phyloP scores from a whole-genome alignment of 1,140 invertebrate species.

The Alviniconcha marisindica region DNA sequence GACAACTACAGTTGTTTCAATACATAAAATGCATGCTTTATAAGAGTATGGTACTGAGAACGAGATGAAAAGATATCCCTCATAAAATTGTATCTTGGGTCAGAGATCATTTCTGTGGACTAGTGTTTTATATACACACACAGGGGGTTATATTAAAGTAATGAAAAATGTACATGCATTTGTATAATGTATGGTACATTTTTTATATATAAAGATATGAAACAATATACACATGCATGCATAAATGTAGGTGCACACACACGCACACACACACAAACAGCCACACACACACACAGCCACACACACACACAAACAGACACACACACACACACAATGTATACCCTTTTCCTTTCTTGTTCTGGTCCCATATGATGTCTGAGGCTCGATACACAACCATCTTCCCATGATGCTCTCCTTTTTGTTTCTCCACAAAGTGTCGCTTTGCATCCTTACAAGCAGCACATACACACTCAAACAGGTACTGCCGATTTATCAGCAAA shows the following conservation, averaged over 20 bases:
- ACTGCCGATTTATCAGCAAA: neutral
- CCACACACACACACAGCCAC: neutral
- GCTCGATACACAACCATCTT: constrained; percentile 45
- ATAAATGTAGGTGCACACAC: neutral
- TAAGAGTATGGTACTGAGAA: too few relatives aligned
- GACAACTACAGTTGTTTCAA: too few relatives aligned
- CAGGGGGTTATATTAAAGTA: too few relatives aligned
- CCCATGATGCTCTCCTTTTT: neutral
- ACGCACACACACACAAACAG: neutral
- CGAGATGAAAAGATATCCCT: too few relatives aligned
- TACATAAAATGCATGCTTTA: too few relatives aligned
- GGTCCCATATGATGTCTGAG: constrained; percentile 40
- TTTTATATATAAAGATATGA: neutral
- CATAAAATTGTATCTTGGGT: too few relatives aligned
- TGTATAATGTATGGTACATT: too few relatives aligned
- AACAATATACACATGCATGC: neutral
- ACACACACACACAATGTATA: neutral
- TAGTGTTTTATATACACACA: too few relatives aligned
- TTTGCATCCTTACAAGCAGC: neutral
- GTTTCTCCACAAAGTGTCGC: neutral
- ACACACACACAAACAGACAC: neutral
- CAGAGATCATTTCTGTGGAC: too few relatives aligned
- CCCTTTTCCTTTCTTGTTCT: constrained; percentile 11
- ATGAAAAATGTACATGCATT: too few relatives aligned
- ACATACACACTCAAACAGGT: neutral